phyloP scores from a whole-genome alignment of 2,888 invertebrate species.

The Macaria liturata region DNA sequence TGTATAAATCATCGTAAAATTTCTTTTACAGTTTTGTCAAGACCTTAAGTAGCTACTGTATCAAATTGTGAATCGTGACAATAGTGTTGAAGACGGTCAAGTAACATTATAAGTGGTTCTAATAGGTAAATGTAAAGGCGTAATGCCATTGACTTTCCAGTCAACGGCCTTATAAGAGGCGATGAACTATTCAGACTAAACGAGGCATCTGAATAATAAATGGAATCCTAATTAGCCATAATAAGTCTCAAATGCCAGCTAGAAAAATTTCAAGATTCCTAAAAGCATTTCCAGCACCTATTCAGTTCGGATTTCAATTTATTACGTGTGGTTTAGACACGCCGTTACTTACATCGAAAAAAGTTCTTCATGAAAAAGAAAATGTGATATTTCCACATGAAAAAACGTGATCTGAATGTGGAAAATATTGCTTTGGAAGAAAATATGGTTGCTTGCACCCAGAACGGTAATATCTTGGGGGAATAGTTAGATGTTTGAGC shows the following conservation, averaged over 20 bases:
- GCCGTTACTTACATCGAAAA: no score
- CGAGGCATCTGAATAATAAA: constrained; percentile 5
- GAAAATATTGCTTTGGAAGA: constrained; percentile 9
- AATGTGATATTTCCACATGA: not conserved
- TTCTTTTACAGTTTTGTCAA: no score
- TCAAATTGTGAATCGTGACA: no score
- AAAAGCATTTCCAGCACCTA: no score
- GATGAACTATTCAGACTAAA: constrained; percentile 1
- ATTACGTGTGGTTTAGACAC: no score
- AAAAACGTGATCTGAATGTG: constrained; percentile 7
- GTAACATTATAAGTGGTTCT: not conserved
- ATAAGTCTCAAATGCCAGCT: not conserved
- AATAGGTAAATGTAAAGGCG: not conserved
- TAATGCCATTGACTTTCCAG: constrained; percentile 1
- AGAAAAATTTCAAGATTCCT: no score
- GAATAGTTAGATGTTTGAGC: constrained; percentile 18
- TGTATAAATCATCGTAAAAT: no score
- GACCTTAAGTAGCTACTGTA: no score
- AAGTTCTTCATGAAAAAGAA: no score
- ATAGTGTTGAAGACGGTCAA: no score
- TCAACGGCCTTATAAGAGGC: constrained; percentile 1
- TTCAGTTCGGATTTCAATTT: no score
- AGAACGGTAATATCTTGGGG: constrained; percentile 10
- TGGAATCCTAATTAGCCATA: not conserved
- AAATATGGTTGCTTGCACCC: constrained; percentile 13